Evolutionary conservation across 2,888 invertebrate species (phyloP).

Genomic region (Diarsia dahlii): DNA sequence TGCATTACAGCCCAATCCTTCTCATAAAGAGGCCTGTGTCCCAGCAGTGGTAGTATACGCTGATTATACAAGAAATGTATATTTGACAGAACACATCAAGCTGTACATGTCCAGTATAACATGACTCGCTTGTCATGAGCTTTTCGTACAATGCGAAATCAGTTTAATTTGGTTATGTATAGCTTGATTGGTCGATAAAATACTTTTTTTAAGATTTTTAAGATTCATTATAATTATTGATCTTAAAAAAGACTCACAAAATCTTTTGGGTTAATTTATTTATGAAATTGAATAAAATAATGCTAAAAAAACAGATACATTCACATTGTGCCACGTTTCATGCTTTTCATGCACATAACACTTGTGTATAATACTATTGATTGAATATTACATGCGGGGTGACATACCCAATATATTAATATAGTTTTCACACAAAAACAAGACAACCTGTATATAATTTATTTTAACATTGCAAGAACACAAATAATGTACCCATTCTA

Average conservation of each 20-base stretch:
- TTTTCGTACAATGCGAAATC: too few relatives aligned
- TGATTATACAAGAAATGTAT: not conserved
- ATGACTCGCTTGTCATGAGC: too few relatives aligned
- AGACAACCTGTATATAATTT: not conserved
- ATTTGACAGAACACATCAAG: not conserved
- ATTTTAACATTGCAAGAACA: not conserved
- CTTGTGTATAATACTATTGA: conserved; percentile 37
- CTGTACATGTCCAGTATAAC: too few relatives aligned
- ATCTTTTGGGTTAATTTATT: too few relatives aligned
- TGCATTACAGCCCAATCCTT: not conserved
- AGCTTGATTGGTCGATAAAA: too few relatives aligned
- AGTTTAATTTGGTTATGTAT: too few relatives aligned
- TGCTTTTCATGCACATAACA: conserved; percentile 79
- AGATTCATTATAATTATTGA: too few relatives aligned
- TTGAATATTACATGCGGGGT: conserved; percentile 65
- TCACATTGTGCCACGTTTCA: conserved; percentile 84
- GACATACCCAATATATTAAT: conserved; percentile 63
- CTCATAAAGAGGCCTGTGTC: not conserved
- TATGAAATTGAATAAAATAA: conserved; percentile 45
- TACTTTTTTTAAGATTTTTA: too few relatives aligned
- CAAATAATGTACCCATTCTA: not conserved
- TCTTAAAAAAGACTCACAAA: too few relatives aligned
- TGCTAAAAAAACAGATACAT: conserved; percentile 73
- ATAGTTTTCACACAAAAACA: conserved; percentile 48
- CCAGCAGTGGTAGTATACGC: not conserved